A percentile compares a stretch with the other conserved stretches of the same genome.
These are phyloP conservation scores for Helicorthomorpha holstii DNA, from an alignment of 1,140 invertebrate genomes.

Conservation along the genomic window DNA sequence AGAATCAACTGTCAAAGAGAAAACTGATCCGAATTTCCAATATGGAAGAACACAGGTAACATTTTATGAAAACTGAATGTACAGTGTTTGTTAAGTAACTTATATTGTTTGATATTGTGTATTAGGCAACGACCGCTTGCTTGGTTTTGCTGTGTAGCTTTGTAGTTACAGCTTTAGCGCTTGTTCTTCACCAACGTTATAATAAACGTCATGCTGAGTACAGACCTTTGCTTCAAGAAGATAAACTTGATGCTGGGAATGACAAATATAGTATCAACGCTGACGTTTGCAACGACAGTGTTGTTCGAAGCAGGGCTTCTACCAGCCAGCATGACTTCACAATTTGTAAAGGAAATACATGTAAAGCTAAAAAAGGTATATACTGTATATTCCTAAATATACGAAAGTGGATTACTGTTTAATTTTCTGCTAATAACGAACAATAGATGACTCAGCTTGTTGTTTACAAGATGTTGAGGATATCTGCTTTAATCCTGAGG, in stretches of 20 bases:
- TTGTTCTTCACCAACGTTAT: conserved; percentile 56
- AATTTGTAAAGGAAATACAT: conserved; percentile 3
- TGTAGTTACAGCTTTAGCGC: conserved; percentile 40
- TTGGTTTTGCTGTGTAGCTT: conserved; percentile 14
- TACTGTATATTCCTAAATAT: not conserved
- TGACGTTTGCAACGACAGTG: too few species aligned
- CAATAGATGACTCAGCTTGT: not conserved
- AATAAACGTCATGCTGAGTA: conserved; percentile 33
- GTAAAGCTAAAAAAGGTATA: conserved; percentile 1
- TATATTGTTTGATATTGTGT: not conserved
- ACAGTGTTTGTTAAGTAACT: too few species aligned
- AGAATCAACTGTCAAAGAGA: conserved; percentile 30
- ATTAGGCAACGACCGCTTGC: conserved; percentile 16
- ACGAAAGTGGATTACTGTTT: not conserved
- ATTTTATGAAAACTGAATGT: too few species aligned
- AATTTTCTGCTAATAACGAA: not conserved
- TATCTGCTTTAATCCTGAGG: not conserved
- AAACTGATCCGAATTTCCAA: conserved; percentile 59
- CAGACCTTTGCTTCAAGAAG: conserved; percentile 18
- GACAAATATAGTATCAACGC: too few species aligned
- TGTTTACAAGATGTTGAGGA: conserved; percentile 7
- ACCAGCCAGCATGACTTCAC: not conserved
- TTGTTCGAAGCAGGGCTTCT: too few species aligned
- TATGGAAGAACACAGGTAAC: conserved; percentile 49
- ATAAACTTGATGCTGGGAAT: not conserved